Conservation (phyloP, 2,113 vertebrate genomes). For the Alexandromys fortis region DNA sequence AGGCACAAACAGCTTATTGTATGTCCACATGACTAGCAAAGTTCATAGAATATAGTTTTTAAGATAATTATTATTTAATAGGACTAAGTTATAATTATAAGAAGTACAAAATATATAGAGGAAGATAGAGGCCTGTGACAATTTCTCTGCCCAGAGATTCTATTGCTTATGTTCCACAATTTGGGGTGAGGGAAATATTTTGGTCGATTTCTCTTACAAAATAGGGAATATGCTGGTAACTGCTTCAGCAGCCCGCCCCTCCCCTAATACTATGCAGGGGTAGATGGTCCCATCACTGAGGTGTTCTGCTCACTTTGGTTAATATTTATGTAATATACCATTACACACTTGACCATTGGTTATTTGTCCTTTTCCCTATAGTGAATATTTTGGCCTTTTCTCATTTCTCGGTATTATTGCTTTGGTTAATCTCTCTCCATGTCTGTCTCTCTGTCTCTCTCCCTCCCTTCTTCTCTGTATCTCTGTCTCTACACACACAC, state of each 20-base stretch:
- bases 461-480: neutral
- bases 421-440: neutral
- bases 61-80: neutral
- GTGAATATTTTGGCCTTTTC: neutral
- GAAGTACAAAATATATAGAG: neutral
- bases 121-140: neutral
- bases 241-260: neutral
- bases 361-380: neutral
- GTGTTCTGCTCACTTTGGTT: neutral
- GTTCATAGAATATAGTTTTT: neutral
- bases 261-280: neutral
- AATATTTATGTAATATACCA: neutral
- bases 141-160: neutral
- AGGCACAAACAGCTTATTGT: neutral
- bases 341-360: neutral
- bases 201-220: neutral
- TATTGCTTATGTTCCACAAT: neutral
- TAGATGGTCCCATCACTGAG: neutral
- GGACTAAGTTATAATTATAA: neutral
- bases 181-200: neutral
- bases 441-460: neutral
- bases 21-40: neutral
- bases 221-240: neutral
- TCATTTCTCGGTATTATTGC: neutral
- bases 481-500: neutral